Conservation (phyloP, 2,113 vertebrate genomes). For the Anoplopoma fimbria region DNA sequence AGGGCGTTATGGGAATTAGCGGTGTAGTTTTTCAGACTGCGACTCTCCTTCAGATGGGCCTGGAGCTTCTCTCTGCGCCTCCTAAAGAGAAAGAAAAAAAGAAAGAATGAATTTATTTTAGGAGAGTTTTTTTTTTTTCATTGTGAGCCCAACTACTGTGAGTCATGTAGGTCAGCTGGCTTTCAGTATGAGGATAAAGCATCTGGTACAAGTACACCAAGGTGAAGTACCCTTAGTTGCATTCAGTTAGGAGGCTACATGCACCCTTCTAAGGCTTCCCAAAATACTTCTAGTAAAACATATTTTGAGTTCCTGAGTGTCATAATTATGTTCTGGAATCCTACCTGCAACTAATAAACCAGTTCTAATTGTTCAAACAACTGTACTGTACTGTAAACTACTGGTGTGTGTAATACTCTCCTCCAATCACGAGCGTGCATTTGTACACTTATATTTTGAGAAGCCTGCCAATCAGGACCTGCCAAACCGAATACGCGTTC, state of each 20-base stretch:
- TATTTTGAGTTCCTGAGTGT: conserved; percentile 8
- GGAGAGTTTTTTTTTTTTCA: neutral
- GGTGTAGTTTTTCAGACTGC: conserved; percentile 91
- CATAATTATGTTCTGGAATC: conserved; percentile 16
- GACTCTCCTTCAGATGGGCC: conserved; percentile 93
- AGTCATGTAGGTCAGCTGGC: neutral
- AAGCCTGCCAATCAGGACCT: too few species aligned
- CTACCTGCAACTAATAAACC: neutral
- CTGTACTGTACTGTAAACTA: too few species aligned
- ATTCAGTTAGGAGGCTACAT: neutral
- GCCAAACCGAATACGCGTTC: too few species aligned
- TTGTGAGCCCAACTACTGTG: neutral
- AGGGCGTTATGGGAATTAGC: conserved; percentile 84
- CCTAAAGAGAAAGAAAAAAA: conserved; percentile 74
- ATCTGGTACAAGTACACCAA: neutral
- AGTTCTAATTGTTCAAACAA: neutral
- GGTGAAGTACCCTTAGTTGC: neutral
- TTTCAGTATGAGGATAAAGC: neutral
- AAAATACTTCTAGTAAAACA: neutral
- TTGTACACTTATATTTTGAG: too few species aligned
- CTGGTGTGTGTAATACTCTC: too few species aligned
- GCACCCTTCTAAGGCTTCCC: too few species aligned
- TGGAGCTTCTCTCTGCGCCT: conserved; percentile 94
- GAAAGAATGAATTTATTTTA: neutral
- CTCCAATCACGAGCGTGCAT: too few species aligned